Evolutionary conservation across 1,140 invertebrate species (phyloP).

Genomic region (Bombus soroeensis): DNA sequence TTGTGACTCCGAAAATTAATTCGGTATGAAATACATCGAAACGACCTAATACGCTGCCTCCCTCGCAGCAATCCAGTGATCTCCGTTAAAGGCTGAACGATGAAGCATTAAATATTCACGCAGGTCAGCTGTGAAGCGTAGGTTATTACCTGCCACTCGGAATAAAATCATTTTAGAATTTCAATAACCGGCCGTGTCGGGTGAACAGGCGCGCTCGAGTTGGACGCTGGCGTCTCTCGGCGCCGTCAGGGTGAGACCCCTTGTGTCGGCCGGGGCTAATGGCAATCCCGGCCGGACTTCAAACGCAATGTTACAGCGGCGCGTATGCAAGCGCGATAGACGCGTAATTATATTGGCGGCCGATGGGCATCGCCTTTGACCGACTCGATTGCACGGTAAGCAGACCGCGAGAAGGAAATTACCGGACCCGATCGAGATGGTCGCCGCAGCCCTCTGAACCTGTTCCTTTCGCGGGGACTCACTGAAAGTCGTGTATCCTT

Average conservation of each 20-base stretch:
- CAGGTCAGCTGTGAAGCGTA: slow-evolving; percentile 67
- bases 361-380: slow-evolving; percentile 78
- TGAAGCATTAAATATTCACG: slow-evolving; percentile 60
- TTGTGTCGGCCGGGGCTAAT: slow-evolving; percentile 72
- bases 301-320: slow-evolving; percentile 74
- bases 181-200: slow-evolving; percentile 73
- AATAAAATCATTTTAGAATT: slow-evolving; percentile 81
- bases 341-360: slow-evolving; percentile 78
- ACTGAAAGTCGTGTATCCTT: slow-evolving; percentile 3
- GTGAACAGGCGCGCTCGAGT: slow-evolving; percentile 11
- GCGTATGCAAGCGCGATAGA: slow-evolving; percentile 72
- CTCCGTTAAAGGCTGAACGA: slow-evolving; percentile 43
- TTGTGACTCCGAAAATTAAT: not conserved
- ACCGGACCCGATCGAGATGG: slow-evolving; percentile 54
- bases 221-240: slow-evolving; percentile 37
- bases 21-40: not conserved
- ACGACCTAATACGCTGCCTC: not conserved
- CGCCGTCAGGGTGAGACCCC: slow-evolving; percentile 49
- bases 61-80: not conserved
- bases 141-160: slow-evolving; percentile 80
- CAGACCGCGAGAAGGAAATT: slow-evolving; percentile 76
- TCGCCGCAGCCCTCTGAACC: slow-evolving; percentile 11
- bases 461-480: slow-evolving; percentile 1
- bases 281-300: slow-evolving; percentile 76
- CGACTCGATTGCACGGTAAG: slow-evolving; percentile 77